Conservation (phyloP, 2,113 vertebrate genomes). For the Trogon melanurus region DNA sequence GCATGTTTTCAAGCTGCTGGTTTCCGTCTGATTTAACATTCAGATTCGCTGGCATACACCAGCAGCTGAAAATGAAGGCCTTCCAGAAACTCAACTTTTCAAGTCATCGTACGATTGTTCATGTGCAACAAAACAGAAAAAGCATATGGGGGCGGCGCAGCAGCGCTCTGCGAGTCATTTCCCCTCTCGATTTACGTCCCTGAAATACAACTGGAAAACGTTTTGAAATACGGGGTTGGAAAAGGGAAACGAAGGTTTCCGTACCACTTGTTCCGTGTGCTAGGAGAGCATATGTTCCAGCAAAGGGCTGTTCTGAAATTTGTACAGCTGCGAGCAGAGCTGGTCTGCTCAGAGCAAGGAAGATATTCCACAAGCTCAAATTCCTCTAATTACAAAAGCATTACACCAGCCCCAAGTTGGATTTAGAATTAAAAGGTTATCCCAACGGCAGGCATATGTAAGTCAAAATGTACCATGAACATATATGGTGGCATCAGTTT, state of each 20-base stretch:
- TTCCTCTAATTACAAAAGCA: not conserved
- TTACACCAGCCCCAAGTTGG: not conserved
- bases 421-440: slow-evolving; percentile 17
- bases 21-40: slow-evolving; percentile 67
- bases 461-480: not conserved
- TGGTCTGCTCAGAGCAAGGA: not conserved
- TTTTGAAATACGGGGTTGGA: fast-evolving
- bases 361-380: not conserved
- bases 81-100: slow-evolving; percentile 39
- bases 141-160: slow-evolving; percentile 33
- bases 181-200: not conserved
- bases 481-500: not conserved
- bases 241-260: not conserved
- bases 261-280: fast-evolving
- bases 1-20: slow-evolving; percentile 52
- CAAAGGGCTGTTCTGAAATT: not conserved
- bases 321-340: not conserved
- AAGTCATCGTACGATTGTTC: not conserved
- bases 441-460: not conserved
- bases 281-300: not conserved
- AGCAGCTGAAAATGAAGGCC: slow-evolving; percentile 29
- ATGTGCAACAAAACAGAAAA: slow-evolving; percentile 25
- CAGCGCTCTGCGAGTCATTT: not conserved
- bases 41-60: slow-evolving; percentile 16
- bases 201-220: not conserved